Conservation (phyloP, 2,888 invertebrate species). For the Agrotis exclamationis region DNA sequence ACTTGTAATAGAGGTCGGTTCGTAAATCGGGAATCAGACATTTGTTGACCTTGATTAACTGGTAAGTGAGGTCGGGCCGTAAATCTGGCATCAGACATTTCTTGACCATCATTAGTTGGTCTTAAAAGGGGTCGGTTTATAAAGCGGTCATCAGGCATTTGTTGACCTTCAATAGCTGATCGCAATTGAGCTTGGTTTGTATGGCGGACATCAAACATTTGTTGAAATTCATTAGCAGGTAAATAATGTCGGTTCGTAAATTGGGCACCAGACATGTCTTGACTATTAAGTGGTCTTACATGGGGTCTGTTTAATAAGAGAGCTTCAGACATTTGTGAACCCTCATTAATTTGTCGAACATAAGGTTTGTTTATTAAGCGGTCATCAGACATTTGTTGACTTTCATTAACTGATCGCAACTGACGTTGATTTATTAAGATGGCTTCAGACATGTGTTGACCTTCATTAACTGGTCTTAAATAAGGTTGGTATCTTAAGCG, state of each 20-base stretch:
- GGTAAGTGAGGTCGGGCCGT: neutral
- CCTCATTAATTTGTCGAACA: neutral
- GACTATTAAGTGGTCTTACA: neutral
- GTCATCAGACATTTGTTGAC: neutral
- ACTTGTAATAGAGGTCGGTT: neutral
- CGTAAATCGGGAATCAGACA: too few relatives aligned
- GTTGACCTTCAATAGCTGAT: too few relatives aligned
- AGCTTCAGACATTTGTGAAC: neutral
- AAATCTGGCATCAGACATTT: neutral
- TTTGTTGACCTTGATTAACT: too few relatives aligned
- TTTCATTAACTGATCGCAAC: neutral
- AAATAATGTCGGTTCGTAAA: neutral
- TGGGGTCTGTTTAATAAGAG: neutral
- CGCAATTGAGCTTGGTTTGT: too few relatives aligned
- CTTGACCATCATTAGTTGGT: neutral
- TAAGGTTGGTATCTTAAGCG: neutral
- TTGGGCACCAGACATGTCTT: neutral
- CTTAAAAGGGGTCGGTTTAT: neutral
- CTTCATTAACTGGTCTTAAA: neutral
- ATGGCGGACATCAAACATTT: too few relatives aligned
- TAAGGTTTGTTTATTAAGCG: neutral
- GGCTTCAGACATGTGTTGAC: neutral
- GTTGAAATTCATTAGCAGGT: too few relatives aligned
- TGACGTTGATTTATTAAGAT: neutral
- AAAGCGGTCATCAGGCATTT: too few relatives aligned